phyloP scores from a whole-genome alignment of 1,140 invertebrate species.

The Caenorhabditis briggsae region DNA sequence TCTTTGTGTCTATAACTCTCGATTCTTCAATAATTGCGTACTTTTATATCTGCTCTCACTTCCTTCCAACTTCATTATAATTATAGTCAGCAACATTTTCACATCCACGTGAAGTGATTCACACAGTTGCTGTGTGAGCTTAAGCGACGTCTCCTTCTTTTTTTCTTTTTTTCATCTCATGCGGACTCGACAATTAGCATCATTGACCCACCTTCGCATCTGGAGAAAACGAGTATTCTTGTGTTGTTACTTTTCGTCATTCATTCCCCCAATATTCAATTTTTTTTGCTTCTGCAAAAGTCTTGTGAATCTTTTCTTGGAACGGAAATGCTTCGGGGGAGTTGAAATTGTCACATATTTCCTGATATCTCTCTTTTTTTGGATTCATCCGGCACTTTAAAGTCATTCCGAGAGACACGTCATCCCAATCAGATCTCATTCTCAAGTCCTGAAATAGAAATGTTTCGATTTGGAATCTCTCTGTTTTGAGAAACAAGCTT shows the following conservation, averaged over 20 bases:
- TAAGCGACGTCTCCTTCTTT: not conserved
- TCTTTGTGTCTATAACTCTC: not conserved
- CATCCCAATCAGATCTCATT: not conserved
- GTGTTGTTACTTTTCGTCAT: slow-evolving; percentile 18
- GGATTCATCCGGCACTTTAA: slow-evolving; percentile 32
- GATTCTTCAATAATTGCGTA: slow-evolving; percentile 21
- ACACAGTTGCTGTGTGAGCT: not conserved
- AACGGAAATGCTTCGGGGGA: slow-evolving; percentile 36
- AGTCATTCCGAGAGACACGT: slow-evolving; percentile 23
- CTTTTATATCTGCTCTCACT: slow-evolving; percentile 15
- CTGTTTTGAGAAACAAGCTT: not conserved
- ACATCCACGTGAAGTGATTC: slow-evolving; percentile 24
- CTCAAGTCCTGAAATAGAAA: not conserved
- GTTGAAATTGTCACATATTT: slow-evolving; percentile 3
- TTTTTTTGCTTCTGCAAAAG: not conserved
- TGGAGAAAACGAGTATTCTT: not conserved
- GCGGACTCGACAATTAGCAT: slow-evolving; percentile 35
- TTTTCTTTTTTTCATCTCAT: not conserved
- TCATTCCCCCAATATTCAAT: not conserved
- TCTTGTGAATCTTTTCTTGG: not conserved
- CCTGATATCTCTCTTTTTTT: not conserved
- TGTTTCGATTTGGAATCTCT: not conserved
- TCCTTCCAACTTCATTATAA: slow-evolving; percentile 20
- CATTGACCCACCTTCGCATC: slow-evolving; percentile 21
- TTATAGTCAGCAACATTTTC: slow-evolving; percentile 25